Percentiles rank a stretch among this genome's conserved stretches.
Evolutionary conservation across 2,113 vertebrate genomes (phyloP).

Genomic region (Microtus ochrogaster): DNA sequence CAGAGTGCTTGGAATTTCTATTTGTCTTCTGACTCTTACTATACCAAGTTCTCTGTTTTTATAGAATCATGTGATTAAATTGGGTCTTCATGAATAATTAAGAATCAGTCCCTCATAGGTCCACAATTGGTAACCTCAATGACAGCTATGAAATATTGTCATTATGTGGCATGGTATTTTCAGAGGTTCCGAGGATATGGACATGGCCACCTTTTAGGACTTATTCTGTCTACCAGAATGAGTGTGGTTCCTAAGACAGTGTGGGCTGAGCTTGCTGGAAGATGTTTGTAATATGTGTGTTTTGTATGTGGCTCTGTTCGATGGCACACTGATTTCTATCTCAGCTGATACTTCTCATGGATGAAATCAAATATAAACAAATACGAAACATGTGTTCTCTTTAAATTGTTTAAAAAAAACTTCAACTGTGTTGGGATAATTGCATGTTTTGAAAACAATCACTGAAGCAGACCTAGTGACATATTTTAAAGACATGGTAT

Average conservation of each 20-base stretch:
- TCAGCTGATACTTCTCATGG: not conserved
- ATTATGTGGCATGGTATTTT: not conserved
- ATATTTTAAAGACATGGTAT: constrained; percentile 41
- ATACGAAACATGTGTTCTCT: not conserved
- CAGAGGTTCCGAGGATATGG: not conserved
- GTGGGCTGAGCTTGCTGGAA: not conserved
- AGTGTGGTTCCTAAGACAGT: not conserved
- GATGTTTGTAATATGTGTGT: not conserved
- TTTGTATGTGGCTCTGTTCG: not conserved
- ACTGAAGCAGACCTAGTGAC: not conserved
- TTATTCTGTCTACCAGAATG: not conserved
- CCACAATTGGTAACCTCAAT: not conserved
- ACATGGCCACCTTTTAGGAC: not conserved
- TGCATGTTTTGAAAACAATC: constrained; percentile 32
- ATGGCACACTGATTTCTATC: not conserved
- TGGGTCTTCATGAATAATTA: not conserved
- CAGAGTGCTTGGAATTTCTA: not conserved
- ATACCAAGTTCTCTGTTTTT: not conserved
- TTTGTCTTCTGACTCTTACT: not conserved
- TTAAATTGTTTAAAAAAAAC: not conserved
- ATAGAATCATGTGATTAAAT: not conserved
- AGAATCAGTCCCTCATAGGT: not conserved
- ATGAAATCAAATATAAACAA: not conserved
- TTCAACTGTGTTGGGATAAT: not conserved
- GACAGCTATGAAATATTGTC: not conserved